These are phyloP conservation scores for Barnardius zonarius DNA, from an alignment of 2,113 vertebrate species.

Conservation along the genomic window DNA sequence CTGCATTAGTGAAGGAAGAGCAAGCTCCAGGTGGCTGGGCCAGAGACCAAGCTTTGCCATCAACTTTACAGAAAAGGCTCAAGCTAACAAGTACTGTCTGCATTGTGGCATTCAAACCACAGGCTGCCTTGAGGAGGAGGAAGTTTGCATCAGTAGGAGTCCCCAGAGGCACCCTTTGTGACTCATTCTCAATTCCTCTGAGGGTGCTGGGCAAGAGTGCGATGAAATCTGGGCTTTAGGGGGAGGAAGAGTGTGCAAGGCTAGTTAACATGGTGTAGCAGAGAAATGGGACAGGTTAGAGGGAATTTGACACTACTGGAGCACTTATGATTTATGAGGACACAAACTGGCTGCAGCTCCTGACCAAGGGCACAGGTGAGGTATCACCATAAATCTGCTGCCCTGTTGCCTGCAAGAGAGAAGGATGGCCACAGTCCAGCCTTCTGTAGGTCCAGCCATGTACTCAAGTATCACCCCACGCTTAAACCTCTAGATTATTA, in stretches of 20 bases:
- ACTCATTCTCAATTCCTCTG: conserved; percentile 65
- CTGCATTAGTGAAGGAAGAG: neutral
- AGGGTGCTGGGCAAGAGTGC: conserved; percentile 41
- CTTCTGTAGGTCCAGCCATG: neutral
- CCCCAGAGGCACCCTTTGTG: conserved; percentile 12
- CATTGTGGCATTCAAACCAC: conserved; percentile 50
- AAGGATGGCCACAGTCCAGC: neutral
- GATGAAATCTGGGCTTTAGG: conserved; percentile 37
- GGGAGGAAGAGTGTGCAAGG: neutral
- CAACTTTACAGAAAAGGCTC: neutral
- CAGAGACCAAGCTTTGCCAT: neutral
- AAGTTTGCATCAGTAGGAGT: conserved; percentile 68
- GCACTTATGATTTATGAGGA: neutral
- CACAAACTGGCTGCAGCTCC: neutral
- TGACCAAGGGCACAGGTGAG: neutral
- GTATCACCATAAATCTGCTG: neutral
- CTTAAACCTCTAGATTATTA: conserved; percentile 2
- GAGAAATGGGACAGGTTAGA: neutral
- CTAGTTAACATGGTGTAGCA: neutral
- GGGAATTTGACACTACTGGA: neutral
- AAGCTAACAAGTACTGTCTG: neutral
- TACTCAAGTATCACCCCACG: neutral
- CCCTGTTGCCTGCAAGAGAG: neutral
- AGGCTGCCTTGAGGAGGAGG: conserved; percentile 53
- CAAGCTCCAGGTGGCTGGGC: neutral